phyloP scores from a whole-genome alignment of 2,888 invertebrate genomes.

The Microctonus hyperodae region DNA sequence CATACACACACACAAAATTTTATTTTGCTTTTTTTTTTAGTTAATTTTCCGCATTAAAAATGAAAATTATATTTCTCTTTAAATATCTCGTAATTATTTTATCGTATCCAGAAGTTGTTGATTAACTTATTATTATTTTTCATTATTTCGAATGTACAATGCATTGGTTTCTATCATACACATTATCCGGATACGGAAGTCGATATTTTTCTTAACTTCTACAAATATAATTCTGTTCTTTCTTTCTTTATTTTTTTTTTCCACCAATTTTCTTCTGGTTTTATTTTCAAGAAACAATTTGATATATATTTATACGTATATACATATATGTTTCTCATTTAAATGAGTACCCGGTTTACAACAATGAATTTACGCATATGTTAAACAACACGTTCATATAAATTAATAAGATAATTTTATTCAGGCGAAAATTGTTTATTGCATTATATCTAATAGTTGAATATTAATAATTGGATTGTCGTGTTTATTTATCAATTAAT shows the following conservation, averaged over 20 bases:
- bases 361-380: not conserved
- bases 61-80: not conserved
- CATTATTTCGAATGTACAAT: not conserved
- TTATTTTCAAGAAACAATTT: too few relatives aligned
- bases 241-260: not conserved
- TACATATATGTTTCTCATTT: not conserved
- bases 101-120: not conserved
- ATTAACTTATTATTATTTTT: not conserved
- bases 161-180: not conserved
- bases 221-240: not conserved
- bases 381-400: not conserved
- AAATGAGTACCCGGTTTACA: not conserved
- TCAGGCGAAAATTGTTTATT: not conserved
- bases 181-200: not conserved
- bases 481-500: constrained; percentile 1
- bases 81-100: not conserved
- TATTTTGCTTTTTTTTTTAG: not conserved
- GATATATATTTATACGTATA: too few relatives aligned
- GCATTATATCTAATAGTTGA: not conserved
- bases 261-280: too few relatives aligned
- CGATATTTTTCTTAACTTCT: not conserved
- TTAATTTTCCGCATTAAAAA: not conserved
- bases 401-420: not conserved
- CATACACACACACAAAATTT: not conserved
- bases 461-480: constrained; percentile 15